Evolutionary conservation across 2,888 invertebrate genomes (phyloP).

Genomic region (Zygaena filipendulae): DNA sequence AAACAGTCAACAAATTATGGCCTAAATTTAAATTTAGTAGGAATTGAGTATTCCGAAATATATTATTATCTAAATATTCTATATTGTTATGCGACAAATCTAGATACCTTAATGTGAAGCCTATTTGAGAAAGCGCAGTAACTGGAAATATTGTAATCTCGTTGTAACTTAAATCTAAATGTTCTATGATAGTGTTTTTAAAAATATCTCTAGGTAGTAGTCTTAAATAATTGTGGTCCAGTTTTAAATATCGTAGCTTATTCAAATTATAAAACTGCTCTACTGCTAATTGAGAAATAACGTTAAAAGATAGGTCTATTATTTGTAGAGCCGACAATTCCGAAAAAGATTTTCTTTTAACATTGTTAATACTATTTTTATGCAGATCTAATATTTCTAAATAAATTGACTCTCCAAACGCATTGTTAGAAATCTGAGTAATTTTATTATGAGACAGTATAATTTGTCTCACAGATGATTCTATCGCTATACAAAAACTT

Average conservation of each 20-base stretch:
- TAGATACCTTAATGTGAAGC: slow-evolving; percentile 80
- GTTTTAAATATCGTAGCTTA: slow-evolving; percentile 77
- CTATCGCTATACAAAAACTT: slow-evolving; percentile 72
- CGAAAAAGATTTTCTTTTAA: slow-evolving; percentile 81
- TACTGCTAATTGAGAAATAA: slow-evolving; percentile 78
- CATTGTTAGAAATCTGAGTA: slow-evolving; percentile 74
- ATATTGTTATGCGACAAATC: slow-evolving; percentile 83
- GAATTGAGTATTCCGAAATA: slow-evolving; percentile 85
- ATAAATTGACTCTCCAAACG: slow-evolving; percentile 76
- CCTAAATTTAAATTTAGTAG: slow-evolving; percentile 81
- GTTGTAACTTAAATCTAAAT: slow-evolving; percentile 82
- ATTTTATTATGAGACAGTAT: slow-evolving; percentile 82
- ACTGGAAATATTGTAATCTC: slow-evolving; percentile 84
- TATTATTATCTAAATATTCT: slow-evolving; percentile 88
- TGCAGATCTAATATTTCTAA: slow-evolving; percentile 80
- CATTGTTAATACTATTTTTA: slow-evolving; percentile 76
- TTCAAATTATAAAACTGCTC: slow-evolving; percentile 84
- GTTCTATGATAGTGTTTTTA: slow-evolving; percentile 82
- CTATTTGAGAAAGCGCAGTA: slow-evolving; percentile 80
- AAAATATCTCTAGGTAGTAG: slow-evolving; percentile 83
- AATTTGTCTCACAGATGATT: slow-evolving; percentile 73
- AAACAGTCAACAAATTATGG: slow-evolving; percentile 82
- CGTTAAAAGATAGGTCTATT: slow-evolving; percentile 82
- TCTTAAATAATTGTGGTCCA: slow-evolving; percentile 78
- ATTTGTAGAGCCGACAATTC: slow-evolving; percentile 80